phyloP scores from a whole-genome alignment of 2,797 vertebrate species.

The Cyclopterus lumpus region DNA sequence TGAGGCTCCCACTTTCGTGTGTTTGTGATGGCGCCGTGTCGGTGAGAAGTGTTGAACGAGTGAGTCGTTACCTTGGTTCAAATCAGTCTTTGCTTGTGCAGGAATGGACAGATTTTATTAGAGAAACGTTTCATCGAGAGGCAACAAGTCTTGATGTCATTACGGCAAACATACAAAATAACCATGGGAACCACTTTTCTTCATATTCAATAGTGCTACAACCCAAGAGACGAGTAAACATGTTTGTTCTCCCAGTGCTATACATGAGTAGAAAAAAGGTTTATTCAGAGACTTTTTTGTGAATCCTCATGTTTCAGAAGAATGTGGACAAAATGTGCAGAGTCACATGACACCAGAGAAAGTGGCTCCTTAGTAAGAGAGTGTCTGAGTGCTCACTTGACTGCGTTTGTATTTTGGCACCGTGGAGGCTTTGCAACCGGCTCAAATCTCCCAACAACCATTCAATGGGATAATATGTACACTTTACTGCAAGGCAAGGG shows the following conservation, averaged over 20 bases:
- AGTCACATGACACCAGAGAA: slow-evolving; percentile 17
- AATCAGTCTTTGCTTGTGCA: background rate
- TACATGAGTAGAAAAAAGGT: background rate
- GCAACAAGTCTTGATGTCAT: background rate
- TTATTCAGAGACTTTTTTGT: background rate
- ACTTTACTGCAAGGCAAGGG: background rate
- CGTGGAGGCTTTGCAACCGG: background rate
- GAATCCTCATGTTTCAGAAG: slow-evolving; percentile 1
- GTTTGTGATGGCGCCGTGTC: background rate
- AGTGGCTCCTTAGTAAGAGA: background rate
- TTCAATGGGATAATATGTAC: background rate
- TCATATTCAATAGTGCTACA: slow-evolving; percentile 1
- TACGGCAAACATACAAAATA: slow-evolving; percentile 2
- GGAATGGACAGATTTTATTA: slow-evolving; percentile 21
- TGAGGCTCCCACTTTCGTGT: background rate
- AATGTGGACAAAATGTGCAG: slow-evolving; percentile 6
- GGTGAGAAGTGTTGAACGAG: background rate
- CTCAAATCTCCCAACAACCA: background rate
- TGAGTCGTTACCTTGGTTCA: background rate
- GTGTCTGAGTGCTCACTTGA: background rate
- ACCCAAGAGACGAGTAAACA: background rate
- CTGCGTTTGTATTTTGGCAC: slow-evolving; percentile 26
- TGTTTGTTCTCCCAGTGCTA: background rate
- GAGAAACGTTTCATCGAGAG: slow-evolving; percentile 9
- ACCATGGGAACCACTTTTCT: background rate